Evolutionary conservation across 2,797 vertebrate genomes (phyloP).

Genomic region (Chloroceryle amazona): DNA sequence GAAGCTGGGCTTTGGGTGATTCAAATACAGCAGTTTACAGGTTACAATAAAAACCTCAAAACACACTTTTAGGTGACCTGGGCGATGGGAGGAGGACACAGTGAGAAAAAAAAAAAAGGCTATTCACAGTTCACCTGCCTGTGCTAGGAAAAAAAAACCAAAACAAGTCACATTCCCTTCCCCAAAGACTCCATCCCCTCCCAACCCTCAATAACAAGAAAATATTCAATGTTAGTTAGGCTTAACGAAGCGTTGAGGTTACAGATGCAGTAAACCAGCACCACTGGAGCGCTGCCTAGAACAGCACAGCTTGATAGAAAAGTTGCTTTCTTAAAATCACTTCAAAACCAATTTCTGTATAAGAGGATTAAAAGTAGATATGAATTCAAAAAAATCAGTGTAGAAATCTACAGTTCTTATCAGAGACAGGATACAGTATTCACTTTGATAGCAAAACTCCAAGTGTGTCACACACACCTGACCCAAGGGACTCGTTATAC

Average conservation of each 20-base stretch:
- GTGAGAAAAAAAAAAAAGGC: not conserved
- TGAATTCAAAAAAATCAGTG: conserved; percentile 79
- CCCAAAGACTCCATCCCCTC: conserved; percentile 26
- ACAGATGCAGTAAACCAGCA: conserved; percentile 62
- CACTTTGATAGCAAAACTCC: conserved; percentile 44
- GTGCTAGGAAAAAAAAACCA: conserved; percentile 27
- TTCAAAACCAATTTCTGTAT: conserved; percentile 76
- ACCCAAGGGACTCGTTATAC: conserved; percentile 57
- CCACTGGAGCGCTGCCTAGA: conserved; percentile 54
- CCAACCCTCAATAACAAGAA: conserved; percentile 66
- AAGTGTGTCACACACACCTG: conserved; percentile 37
- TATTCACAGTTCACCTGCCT: conserved; percentile 70
- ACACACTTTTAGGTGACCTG: conserved; percentile 48
- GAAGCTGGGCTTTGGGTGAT: conserved; percentile 40
- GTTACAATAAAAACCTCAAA: conserved; percentile 66
- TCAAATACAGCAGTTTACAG: conserved; percentile 82
- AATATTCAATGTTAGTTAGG: conserved; percentile 56
- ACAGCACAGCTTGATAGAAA: conserved; percentile 72
- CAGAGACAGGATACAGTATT: conserved; percentile 78
- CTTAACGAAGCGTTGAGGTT: conserved; percentile 70
- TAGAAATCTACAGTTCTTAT: conserved; percentile 81
- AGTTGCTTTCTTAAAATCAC: conserved; percentile 77
- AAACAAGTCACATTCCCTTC: conserved; percentile 22
- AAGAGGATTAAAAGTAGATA: conserved; percentile 81
- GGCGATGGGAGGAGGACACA: not conserved